Conservation (phyloP, 2,888 invertebrate genomes). For the Dexiosoma caninum region DNA sequence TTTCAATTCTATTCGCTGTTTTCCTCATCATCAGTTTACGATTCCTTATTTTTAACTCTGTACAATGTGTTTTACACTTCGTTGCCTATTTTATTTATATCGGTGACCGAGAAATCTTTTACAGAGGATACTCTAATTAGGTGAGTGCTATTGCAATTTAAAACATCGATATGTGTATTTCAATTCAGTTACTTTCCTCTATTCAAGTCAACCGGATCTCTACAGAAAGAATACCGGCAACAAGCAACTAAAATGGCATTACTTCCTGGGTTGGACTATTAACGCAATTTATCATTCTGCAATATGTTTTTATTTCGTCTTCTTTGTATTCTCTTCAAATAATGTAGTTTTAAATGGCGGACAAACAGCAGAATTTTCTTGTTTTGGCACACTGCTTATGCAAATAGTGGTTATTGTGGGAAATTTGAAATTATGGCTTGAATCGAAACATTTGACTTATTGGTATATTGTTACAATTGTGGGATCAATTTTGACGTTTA, state of each 20-base stretch:
- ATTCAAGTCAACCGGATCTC: slow-evolving; percentile 82
- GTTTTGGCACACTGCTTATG: slow-evolving; percentile 81
- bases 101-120: slow-evolving; percentile 86
- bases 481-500: slow-evolving; percentile 80
- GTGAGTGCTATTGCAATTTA: slow-evolving; percentile 72
- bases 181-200: neutral
- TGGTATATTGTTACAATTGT: slow-evolving; percentile 79
- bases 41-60: slow-evolving; percentile 85
- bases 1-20: slow-evolving; percentile 80
- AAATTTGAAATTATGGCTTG: slow-evolving; percentile 82
- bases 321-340: slow-evolving; percentile 77
- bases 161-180: neutral
- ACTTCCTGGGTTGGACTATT: slow-evolving; percentile 82
- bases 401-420: slow-evolving; percentile 80
- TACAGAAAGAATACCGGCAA: slow-evolving; percentile 83
- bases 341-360: slow-evolving; percentile 79
- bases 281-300: slow-evolving; percentile 82
- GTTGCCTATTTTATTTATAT: slow-evolving; percentile 85
- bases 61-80: slow-evolving; percentile 88
- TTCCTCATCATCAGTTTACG: slow-evolving; percentile 84
- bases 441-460: slow-evolving; percentile 81
- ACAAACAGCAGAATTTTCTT: slow-evolving; percentile 80
- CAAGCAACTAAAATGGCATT: slow-evolving; percentile 81
- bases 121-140: slow-evolving; percentile 79
- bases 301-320: slow-evolving; percentile 81